Percentiles rank a stretch among this genome's conserved stretches.
phyloP scores from a whole-genome alignment of 2,888 invertebrate genomes.

The Xestia sexstrigata region DNA sequence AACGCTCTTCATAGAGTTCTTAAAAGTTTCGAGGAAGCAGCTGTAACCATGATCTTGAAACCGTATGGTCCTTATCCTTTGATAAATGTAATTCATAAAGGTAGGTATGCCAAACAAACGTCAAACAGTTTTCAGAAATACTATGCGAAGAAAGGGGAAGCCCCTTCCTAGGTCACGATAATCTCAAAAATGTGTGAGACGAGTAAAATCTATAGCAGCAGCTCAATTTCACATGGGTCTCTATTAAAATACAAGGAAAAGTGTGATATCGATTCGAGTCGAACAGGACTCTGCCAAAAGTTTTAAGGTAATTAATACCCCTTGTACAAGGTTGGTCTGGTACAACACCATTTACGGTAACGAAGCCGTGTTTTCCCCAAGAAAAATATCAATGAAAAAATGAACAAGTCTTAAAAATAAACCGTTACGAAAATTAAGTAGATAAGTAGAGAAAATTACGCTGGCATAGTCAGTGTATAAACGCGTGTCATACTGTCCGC shows the following conservation, averaged over 20 bases:
- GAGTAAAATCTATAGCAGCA: background rate
- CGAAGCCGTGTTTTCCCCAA: background rate
- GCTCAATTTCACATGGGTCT: background rate
- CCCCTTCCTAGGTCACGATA: background rate
- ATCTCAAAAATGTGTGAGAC: background rate
- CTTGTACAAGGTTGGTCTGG: background rate
- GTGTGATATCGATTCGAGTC: background rate
- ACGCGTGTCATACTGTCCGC: constrained; percentile 80
- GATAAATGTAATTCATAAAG: background rate
- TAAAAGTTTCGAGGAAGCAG: background rate
- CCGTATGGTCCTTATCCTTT: background rate
- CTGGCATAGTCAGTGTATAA: constrained; percentile 72
- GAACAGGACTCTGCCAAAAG: background rate
- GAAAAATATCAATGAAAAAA: constrained; percentile 20
- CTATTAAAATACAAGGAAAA: background rate
- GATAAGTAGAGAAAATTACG: constrained; percentile 74
- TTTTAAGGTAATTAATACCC: background rate
- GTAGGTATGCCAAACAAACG: background rate
- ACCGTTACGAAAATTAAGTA: constrained; percentile 77
- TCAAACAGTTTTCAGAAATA: constrained; percentile 1
- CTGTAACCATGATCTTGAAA: constrained; percentile 7
- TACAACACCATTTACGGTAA: background rate
- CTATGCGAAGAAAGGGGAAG: background rate
- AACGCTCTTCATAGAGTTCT: background rate
- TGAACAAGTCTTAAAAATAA: constrained; percentile 26